phyloP scores from a whole-genome alignment of 2,888 invertebrate genomes.

The Xylophagus ater region DNA sequence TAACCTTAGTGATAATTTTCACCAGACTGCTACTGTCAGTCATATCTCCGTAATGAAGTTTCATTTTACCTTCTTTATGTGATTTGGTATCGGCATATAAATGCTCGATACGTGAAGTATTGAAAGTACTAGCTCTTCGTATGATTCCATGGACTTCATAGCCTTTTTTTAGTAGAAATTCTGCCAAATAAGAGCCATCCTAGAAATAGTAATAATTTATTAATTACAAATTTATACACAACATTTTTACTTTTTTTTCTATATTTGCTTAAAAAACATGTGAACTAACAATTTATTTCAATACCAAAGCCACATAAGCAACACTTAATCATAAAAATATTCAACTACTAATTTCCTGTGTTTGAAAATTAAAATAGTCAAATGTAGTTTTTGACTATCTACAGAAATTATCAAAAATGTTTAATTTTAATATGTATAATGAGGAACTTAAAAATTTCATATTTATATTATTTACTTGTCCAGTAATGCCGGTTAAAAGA shows the following conservation, averaged over 20 bases:
- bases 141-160: slow-evolving; percentile 95
- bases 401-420: too few relatives aligned
- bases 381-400: too few relatives aligned
- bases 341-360: too few relatives aligned
- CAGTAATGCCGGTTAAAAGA: slow-evolving; percentile 92
- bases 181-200: slow-evolving; percentile 98
- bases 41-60: slow-evolving; percentile 96
- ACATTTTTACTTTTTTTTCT: background rate
- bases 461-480: slow-evolving; percentile 60
- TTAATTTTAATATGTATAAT: too few relatives aligned
- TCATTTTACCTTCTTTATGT: slow-evolving; percentile 81
- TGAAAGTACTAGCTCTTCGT: slow-evolving; percentile 88
- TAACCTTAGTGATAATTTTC: slow-evolving; percentile 56
- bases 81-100: slow-evolving; percentile 82
- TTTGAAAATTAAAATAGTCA: too few relatives aligned
- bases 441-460: too few relatives aligned
- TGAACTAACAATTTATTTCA: too few relatives aligned
- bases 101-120: slow-evolving; percentile 92
- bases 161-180: slow-evolving; percentile 82
- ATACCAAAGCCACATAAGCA: too few relatives aligned
- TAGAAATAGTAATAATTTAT: slow-evolving; percentile 34
- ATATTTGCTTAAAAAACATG: background rate
- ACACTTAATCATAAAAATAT: too few relatives aligned
- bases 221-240: background rate
- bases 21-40: slow-evolving; percentile 94